phyloP scores from a whole-genome alignment of 2,113 vertebrate genomes.

The Mixornis gularis region DNA sequence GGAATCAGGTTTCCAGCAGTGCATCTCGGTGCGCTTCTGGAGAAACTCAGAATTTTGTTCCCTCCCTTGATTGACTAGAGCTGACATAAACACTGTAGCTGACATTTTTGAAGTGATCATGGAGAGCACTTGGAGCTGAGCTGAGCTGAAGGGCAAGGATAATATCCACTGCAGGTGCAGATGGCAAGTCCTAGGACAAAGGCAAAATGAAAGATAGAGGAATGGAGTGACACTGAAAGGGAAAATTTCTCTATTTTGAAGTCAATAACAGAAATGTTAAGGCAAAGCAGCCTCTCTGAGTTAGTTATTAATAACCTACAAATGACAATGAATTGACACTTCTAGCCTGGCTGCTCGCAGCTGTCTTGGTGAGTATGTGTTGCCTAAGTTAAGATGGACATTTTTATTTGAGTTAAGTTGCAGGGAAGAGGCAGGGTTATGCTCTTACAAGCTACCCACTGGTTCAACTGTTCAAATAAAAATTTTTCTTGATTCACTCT shows the following conservation, averaged over 20 bases:
- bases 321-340: not conserved
- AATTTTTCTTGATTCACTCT: not conserved
- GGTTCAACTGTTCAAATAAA: not conserved
- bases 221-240: not conserved
- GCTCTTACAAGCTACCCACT: not conserved
- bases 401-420: not conserved
- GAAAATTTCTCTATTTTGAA: not conserved
- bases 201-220: not conserved
- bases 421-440: not conserved
- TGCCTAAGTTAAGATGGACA: accelerated
- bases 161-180: not conserved
- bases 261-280: not conserved
- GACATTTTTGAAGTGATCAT: not conserved
- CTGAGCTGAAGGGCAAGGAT: not conserved
- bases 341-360: not conserved
- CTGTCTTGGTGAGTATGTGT: not conserved
- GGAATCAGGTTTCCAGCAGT: not conserved
- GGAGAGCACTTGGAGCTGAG: not conserved
- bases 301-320: not conserved
- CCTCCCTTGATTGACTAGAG: not conserved
- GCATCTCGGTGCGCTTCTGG: not conserved
- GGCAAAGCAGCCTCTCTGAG: not conserved
- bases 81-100: not conserved
- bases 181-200: not conserved
- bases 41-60: not conserved